Evolutionary conservation across 2,888 invertebrate genomes (phyloP).

Genomic region (Endotricha flammealis): DNA sequence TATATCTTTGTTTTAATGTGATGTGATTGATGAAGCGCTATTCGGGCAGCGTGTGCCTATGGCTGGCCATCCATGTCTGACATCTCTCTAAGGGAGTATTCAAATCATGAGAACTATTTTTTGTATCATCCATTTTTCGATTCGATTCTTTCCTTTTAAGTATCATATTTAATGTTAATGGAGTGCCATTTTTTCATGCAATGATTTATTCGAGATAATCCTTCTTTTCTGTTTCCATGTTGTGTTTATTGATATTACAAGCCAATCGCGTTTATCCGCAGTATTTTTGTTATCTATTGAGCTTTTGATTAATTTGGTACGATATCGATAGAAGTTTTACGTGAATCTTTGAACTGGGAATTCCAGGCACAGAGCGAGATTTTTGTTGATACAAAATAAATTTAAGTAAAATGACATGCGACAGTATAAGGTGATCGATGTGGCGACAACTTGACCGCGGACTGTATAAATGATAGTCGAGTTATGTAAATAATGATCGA

Average conservation of each 20-base stretch:
- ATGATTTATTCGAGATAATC: conserved; percentile 13
- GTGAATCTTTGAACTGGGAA: conserved; percentile 5
- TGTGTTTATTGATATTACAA: conserved; percentile 14
- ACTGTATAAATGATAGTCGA: neutral
- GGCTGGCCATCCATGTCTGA: conserved; percentile 16
- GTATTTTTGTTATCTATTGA: neutral
- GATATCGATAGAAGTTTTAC: neutral
- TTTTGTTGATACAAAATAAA: conserved; percentile 7
- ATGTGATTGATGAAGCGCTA: conserved; percentile 21
- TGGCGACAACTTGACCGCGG: conserved; percentile 7
- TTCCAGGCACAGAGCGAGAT: neutral
- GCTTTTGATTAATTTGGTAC: conserved; percentile 1
- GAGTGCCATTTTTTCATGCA: conserved; percentile 18
- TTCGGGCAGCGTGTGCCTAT: conserved; percentile 15
- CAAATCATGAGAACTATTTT: no score
- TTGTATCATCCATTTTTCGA: no score
- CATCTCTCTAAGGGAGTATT: no score
- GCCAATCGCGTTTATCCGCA: conserved; percentile 13
- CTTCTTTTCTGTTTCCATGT: conserved; percentile 16
- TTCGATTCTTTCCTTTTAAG: no score
- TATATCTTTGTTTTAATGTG: conserved; percentile 16
- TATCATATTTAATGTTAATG: conserved; percentile 16
- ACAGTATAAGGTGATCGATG: conserved; percentile 8
- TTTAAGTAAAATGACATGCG: conserved; percentile 14
- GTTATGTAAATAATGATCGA: conserved; percentile 10